Evolutionary conservation across 1,140 invertebrate species (phyloP).

Genomic region (Chionoecetes opilio): DNA sequence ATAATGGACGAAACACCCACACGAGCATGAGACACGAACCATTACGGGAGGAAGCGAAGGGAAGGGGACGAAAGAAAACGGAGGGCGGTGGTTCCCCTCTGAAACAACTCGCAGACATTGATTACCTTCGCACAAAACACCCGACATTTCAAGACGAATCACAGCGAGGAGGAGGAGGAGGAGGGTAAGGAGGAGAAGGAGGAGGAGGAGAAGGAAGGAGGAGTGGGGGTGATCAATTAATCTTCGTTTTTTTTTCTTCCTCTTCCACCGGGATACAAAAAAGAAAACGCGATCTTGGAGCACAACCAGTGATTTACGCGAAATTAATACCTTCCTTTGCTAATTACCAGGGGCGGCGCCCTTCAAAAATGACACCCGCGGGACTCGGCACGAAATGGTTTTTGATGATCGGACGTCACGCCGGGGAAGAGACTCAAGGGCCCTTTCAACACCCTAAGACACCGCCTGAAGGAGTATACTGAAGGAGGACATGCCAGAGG

Average conservation of each 20-base stretch:
- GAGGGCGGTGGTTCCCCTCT: too few relatives aligned
- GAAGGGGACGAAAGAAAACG: too few relatives aligned
- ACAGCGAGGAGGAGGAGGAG: constrained; percentile 45
- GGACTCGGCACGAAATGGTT: constrained; percentile 69
- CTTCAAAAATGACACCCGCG: constrained; percentile 77
- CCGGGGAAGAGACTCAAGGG: too few relatives aligned
- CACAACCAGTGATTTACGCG: constrained; percentile 77
- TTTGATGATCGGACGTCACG: constrained; percentile 63
- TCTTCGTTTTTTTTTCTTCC: constrained; percentile 68
- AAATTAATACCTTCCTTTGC: constrained; percentile 79
- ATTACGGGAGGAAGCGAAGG: too few relatives aligned
- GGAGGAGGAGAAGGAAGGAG: neutral
- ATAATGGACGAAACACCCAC: too few relatives aligned
- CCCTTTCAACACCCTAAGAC: too few relatives aligned
- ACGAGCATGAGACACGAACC: too few relatives aligned
- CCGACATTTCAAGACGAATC: constrained; percentile 67
- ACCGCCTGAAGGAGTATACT: too few relatives aligned
- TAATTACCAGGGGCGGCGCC: constrained; percentile 69
- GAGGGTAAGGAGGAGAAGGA: too few relatives aligned
- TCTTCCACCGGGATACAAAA: constrained; percentile 66
- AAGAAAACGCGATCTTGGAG: constrained; percentile 73
- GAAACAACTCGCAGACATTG: constrained; percentile 33
- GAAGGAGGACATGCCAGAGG: too few relatives aligned
- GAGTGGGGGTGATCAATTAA: constrained; percentile 65
- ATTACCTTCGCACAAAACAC: constrained; percentile 49